A percentile compares a stretch with the other conserved stretches of the same genome.
These are phyloP conservation scores for Ceratotherium simum DNA, from an alignment of 2,113 vertebrate genomes.

Conservation along the genomic window DNA sequence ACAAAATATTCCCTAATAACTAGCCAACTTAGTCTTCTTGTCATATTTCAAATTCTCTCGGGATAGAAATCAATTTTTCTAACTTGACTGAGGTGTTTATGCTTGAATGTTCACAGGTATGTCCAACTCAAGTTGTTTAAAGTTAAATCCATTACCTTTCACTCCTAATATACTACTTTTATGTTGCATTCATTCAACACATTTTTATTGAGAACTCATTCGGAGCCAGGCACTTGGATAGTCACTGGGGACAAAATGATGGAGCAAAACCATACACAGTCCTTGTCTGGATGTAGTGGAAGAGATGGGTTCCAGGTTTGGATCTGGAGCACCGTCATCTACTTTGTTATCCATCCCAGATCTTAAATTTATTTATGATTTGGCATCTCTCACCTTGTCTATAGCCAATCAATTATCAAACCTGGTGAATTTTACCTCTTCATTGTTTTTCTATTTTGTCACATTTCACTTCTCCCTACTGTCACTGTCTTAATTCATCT, in stretches of 20 bases:
- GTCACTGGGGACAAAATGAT: neutral
- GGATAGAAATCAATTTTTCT: neutral
- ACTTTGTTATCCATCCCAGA: neutral
- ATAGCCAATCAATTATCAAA: neutral
- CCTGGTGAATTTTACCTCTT: neutral
- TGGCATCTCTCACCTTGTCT: neutral
- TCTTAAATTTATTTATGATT: neutral
- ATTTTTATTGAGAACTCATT: neutral
- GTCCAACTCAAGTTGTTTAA: neutral
- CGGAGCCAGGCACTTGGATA: neutral
- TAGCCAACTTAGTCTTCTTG: neutral
- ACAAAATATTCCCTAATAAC: neutral
- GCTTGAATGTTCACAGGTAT: neutral
- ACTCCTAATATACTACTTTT: neutral
- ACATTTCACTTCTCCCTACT: neutral
- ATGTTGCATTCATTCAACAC: neutral
- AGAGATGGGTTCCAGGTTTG: neutral
- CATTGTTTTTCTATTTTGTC: neutral
- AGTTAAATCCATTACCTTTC: neutral
- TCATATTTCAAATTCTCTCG: neutral
- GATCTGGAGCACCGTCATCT: rapidly evolving
- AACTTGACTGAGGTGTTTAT: neutral
- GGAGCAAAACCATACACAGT: neutral
- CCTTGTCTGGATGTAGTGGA: neutral
- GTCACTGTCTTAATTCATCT: neutral